These are phyloP conservation scores for Ascaphus truei DNA, from an alignment of 2,113 vertebrate genomes.

Conservation along the genomic window DNA sequence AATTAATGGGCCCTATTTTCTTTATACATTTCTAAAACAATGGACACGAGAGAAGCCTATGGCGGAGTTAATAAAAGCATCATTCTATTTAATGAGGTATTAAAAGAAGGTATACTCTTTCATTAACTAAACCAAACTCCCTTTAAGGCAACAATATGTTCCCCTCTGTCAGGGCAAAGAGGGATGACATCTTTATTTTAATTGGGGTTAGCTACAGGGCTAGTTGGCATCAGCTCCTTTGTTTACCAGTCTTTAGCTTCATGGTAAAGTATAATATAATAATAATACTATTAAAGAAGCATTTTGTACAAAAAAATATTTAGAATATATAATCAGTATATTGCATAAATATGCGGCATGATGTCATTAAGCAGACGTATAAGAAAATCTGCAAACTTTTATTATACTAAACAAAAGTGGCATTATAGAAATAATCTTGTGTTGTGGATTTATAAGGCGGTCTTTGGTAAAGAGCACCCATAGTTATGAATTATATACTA, in stretches of 20 bases:
- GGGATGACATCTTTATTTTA: conserved; percentile 74
- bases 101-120: conserved; percentile 67
- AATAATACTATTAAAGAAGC: not conserved
- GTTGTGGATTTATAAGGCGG: not conserved
- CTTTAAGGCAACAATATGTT: conserved; percentile 81
- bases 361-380: not conserved
- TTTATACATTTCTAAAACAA: conserved; percentile 9
- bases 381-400: not conserved
- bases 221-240: conserved; percentile 70
- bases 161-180: conserved; percentile 70
- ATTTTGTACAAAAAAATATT: too few relatives aligned
- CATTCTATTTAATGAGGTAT: conserved; percentile 71
- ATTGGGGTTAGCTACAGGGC: conserved; percentile 73
- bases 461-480: not conserved
- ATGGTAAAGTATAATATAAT: conserved; percentile 51
- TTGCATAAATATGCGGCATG: too few relatives aligned
- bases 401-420: not conserved
- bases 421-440: not conserved
- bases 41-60: conserved; percentile 16
- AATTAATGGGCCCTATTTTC: conserved; percentile 1
- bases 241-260: conserved; percentile 69
- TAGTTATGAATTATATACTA: too few relatives aligned
- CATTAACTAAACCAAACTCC: conserved; percentile 73
- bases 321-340: too few relatives aligned
- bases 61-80: conserved; percentile 17